These are phyloP conservation scores for Ctenochaetus hawaiiensis DNA, from an alignment of 2,797 vertebrate species.

Conservation along the genomic window DNA sequence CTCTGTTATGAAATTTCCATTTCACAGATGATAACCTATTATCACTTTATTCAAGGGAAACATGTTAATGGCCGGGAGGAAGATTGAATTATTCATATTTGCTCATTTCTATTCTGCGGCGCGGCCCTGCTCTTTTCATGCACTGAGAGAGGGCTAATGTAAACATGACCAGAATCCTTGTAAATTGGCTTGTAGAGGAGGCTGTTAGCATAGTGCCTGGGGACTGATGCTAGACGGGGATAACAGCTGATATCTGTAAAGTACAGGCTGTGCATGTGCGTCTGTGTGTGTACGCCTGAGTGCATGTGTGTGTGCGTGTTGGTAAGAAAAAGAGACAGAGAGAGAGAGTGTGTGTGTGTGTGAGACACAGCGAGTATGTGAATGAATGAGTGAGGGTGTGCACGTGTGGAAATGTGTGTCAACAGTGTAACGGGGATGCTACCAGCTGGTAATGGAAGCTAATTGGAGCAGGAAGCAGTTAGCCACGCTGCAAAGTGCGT, in stretches of 20 bases:
- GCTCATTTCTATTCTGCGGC: slow-evolving; percentile 98
- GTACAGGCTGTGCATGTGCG: slow-evolving; percentile 89
- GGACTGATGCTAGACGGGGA: slow-evolving; percentile 95
- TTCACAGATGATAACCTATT: slow-evolving; percentile 99
- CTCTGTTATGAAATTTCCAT: slow-evolving; percentile 99
- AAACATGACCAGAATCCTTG: slow-evolving; percentile 99
- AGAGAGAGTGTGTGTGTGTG: slow-evolving; percentile 37
- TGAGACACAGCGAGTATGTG: slow-evolving; percentile 25
- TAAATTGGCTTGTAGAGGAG: slow-evolving; percentile 99
- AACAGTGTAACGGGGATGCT: slow-evolving; percentile 82
- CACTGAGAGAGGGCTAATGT: slow-evolving; percentile 99
- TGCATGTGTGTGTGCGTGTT: slow-evolving; percentile 26
- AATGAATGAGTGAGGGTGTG: slow-evolving; percentile 64
- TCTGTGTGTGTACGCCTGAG: slow-evolving; percentile 36
- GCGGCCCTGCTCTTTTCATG: slow-evolving; percentile 95
- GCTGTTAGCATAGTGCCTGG: slow-evolving; percentile 99
- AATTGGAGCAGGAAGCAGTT: slow-evolving; percentile 85
- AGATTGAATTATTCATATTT: slow-evolving; percentile 99
- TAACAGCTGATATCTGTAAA: slow-evolving; percentile 95
- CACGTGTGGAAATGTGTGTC: slow-evolving; percentile 71
- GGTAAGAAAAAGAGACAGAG: slow-evolving; percentile 7
- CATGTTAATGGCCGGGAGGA: slow-evolving; percentile 99
- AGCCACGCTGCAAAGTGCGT: slow-evolving; percentile 45
- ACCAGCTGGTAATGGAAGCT: slow-evolving; percentile 90
- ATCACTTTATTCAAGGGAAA: slow-evolving; percentile 99